These are phyloP conservation scores for Noctuana brunneofusca DNA, from an alignment of 2,888 invertebrate species.

Conservation along the genomic window DNA sequence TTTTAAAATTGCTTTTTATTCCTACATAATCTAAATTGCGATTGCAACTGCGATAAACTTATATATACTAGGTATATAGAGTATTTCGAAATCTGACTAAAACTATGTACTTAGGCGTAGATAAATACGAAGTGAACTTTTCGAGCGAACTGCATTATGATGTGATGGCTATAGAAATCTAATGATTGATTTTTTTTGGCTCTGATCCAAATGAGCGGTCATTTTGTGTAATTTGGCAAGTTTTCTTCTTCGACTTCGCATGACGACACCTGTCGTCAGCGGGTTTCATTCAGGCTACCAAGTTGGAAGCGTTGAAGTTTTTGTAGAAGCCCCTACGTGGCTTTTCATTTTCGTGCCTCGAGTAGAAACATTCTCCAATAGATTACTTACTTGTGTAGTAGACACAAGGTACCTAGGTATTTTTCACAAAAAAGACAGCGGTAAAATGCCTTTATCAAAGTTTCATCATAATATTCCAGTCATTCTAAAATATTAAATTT, in stretches of 20 bases:
- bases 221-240: conserved; percentile 71
- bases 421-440: too few relatives aligned
- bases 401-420: too few relatives aligned
- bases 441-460: too few relatives aligned
- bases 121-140: background rate
- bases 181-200: conserved; percentile 57
- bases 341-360: conserved; percentile 6
- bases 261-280: conserved; percentile 67
- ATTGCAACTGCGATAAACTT: background rate
- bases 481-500: too few relatives aligned
- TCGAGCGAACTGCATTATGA: conserved; percentile 38
- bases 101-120: conserved; percentile 22
- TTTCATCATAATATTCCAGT: too few relatives aligned
- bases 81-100: conserved; percentile 38
- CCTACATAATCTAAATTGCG: too few relatives aligned
- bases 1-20: too few relatives aligned
- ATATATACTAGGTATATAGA: too few relatives aligned
- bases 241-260: conserved; percentile 46
- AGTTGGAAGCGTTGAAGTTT: conserved; percentile 45
- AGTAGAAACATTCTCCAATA: background rate
- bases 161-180: conserved; percentile 42
- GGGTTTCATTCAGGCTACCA: conserved; percentile 53
- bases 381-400: too few relatives aligned
- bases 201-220: conserved; percentile 62
- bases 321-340: conserved; percentile 40